phyloP scores from a whole-genome alignment of 1,140 invertebrate species.

The Gryon sp. region DNA sequence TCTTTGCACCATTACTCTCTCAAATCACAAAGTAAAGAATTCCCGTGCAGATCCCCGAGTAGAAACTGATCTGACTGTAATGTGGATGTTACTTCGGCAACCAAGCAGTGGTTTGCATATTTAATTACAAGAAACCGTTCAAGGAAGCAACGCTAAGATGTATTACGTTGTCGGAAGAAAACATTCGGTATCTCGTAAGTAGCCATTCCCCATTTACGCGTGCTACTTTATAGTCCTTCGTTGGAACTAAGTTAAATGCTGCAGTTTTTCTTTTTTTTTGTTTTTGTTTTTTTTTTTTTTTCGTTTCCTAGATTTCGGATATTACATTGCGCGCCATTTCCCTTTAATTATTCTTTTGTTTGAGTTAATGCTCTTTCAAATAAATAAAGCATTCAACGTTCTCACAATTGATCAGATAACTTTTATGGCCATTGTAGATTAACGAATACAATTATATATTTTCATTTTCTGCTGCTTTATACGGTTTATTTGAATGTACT shows the following conservation, averaged over 20 bases:
- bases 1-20: constrained; percentile 44
- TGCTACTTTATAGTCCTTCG: constrained; percentile 33
- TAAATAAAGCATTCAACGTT: constrained; percentile 52
- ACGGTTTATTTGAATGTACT: too few relatives aligned
- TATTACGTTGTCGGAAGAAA: constrained; percentile 40
- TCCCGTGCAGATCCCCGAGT: too few relatives aligned
- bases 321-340: constrained; percentile 31
- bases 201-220: constrained; percentile 46
- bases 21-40: constrained; percentile 59
- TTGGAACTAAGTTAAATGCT: constrained; percentile 23
- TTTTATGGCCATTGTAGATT: too few relatives aligned
- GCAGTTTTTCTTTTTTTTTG: too few relatives aligned
- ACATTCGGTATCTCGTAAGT: constrained; percentile 45
- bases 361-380: constrained; percentile 39
- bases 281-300: too few relatives aligned
- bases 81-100: constrained; percentile 65
- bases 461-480: too few relatives aligned
- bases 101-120: constrained; percentile 63
- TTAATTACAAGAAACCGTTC: constrained; percentile 62
- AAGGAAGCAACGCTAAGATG: constrained; percentile 40
- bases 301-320: constrained; percentile 40
- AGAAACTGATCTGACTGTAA: too few relatives aligned
- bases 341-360: constrained; percentile 52
- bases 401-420: too few relatives aligned
- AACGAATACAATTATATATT: too few relatives aligned